Evolutionary conservation across 2,113 vertebrate species (phyloP).

Genomic region (Cololabis saira): DNA sequence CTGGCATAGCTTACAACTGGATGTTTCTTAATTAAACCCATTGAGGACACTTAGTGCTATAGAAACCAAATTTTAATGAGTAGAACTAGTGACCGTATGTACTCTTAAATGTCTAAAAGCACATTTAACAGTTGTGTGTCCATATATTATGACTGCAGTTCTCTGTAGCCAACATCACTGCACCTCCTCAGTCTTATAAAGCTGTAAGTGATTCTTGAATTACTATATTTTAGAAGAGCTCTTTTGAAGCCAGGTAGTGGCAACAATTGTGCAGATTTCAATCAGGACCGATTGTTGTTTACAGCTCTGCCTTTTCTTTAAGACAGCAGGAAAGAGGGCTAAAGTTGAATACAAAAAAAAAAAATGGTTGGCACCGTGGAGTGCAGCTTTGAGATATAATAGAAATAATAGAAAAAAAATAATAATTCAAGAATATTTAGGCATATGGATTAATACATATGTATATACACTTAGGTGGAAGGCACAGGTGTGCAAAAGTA

Average conservation of each 20-base stretch:
- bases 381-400: slow-evolving; percentile 6
- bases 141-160: too few relatives aligned
- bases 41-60: slow-evolving; percentile 19
- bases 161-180: background rate
- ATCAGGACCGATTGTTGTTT: slow-evolving; percentile 43
- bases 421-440: background rate
- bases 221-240: slow-evolving; percentile 18
- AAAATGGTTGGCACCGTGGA: background rate
- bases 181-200: slow-evolving; percentile 9
- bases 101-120: too few relatives aligned
- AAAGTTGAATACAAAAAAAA: slow-evolving; percentile 48
- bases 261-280: slow-evolving; percentile 45
- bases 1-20: slow-evolving; percentile 32
- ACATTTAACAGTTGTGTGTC: too few relatives aligned
- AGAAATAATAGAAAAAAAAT: background rate
- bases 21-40: slow-evolving; percentile 29
- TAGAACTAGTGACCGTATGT: background rate
- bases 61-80: slow-evolving; percentile 40
- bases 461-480: background rate
- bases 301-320: slow-evolving; percentile 40
- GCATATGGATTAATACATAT: background rate
- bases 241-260: background rate
- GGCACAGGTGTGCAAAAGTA: background rate
- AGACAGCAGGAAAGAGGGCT: slow-evolving; percentile 36
- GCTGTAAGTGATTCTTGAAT: slow-evolving; percentile 28